Percentiles rank a stretch among this genome's conserved stretches.
These are phyloP conservation scores for Pogonophryne albipinna DNA, from an alignment of 2,797 vertebrate genomes.

Conservation along the genomic window DNA sequence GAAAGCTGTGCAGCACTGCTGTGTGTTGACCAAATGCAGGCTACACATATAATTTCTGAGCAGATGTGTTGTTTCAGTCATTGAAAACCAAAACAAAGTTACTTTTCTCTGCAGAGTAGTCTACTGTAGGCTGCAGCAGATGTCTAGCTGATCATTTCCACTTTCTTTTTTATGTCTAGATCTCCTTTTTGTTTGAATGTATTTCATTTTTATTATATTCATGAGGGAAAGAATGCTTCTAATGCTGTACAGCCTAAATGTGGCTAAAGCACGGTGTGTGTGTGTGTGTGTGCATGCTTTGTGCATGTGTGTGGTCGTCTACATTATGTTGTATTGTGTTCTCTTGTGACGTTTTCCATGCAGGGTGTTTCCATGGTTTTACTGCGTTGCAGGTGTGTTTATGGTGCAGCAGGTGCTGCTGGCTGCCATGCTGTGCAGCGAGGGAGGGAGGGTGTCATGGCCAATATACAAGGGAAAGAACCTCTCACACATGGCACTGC, in stretches of 20 bases:
- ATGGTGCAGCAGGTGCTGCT: slow-evolving; percentile 75
- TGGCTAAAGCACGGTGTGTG: neutral
- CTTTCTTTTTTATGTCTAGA: slow-evolving; percentile 3
- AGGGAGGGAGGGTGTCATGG: slow-evolving; percentile 61
- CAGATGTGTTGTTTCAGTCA: slow-evolving; percentile 39
- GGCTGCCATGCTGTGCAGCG: slow-evolving; percentile 57
- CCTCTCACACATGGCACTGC: slow-evolving; percentile 74
- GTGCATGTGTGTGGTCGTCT: slow-evolving; percentile 26
- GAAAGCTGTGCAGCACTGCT: slow-evolving; percentile 20
- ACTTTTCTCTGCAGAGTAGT: slow-evolving; percentile 8
- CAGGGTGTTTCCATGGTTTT: slow-evolving; percentile 55
- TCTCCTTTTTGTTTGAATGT: neutral
- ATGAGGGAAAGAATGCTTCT: neutral
- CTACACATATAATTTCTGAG: slow-evolving; percentile 30
- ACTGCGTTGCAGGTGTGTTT: slow-evolving; percentile 77
- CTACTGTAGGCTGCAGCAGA: neutral
- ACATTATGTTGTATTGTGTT: slow-evolving; percentile 27
- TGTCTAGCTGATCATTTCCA: neutral
- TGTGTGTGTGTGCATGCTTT: slow-evolving; percentile 11
- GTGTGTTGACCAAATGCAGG: slow-evolving; percentile 28
- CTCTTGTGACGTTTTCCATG: slow-evolving; percentile 41
- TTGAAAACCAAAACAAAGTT: slow-evolving; percentile 39
- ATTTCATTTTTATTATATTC: neutral
- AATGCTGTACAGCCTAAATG: neutral
- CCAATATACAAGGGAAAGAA: slow-evolving; percentile 72